Evolutionary conservation across 1,140 invertebrate genomes (phyloP).

Genomic region (Lasioglossum baleicum): DNA sequence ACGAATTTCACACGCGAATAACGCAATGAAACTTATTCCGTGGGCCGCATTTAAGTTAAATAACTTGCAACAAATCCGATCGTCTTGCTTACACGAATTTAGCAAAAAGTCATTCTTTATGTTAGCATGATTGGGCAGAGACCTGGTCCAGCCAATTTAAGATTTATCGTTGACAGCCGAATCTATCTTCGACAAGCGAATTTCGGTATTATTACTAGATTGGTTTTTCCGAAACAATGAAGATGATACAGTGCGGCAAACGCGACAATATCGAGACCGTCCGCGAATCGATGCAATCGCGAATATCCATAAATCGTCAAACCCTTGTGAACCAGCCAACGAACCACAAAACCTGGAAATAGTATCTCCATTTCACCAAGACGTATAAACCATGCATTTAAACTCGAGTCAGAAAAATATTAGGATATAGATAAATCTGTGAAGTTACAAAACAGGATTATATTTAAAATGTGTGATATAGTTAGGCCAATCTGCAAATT

Average conservation of each 20-base stretch:
- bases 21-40: background rate
- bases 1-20: background rate
- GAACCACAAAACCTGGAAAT: background rate
- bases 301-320: conserved; percentile 8
- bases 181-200: conserved; percentile 31
- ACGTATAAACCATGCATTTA: background rate
- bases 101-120: conserved; percentile 8
- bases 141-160: conserved; percentile 3
- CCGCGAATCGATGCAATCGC: conserved; percentile 9
- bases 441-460: too few relatives aligned
- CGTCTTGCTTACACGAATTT: background rate
- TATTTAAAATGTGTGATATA: too few relatives aligned
- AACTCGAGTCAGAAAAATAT: too few relatives aligned
- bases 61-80: too few relatives aligned
- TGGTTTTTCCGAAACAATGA: conserved; percentile 32
- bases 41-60: background rate
- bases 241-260: conserved; percentile 2
- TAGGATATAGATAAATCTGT: too few relatives aligned
- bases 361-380: too few relatives aligned
- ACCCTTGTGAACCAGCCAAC: background rate
- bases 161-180: conserved; percentile 30
- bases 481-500: too few relatives aligned
- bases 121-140: background rate
- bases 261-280: conserved; percentile 23
- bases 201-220: conserved; percentile 51